These are phyloP conservation scores for Tinamus guttatus DNA, from an alignment of 2,113 vertebrate genomes.

Conservation along the genomic window DNA sequence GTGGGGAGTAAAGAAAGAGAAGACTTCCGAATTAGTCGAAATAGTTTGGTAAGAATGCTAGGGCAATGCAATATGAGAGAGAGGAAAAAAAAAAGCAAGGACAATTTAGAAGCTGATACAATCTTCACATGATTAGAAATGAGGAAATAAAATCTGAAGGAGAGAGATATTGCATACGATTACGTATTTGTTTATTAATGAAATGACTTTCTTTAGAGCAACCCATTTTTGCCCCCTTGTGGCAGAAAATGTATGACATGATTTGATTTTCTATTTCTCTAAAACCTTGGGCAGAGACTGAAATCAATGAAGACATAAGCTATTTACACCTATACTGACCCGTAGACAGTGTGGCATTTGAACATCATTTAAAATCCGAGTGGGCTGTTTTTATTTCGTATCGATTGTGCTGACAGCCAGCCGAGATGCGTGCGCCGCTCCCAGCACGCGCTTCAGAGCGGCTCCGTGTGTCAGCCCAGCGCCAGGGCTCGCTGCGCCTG, in stretches of 20 bases:
- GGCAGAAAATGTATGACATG: background rate
- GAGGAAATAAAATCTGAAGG: background rate
- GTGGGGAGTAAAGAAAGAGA: background rate
- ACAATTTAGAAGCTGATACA: background rate
- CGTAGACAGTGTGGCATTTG: background rate
- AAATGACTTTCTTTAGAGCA: background rate
- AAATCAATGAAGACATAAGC: background rate
- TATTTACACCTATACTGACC: background rate
- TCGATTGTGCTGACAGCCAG: background rate
- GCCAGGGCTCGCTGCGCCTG: background rate
- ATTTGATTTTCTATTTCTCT: background rate
- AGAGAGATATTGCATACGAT: background rate
- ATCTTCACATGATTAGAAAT: background rate
- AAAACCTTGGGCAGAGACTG: background rate
- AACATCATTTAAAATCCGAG: background rate
- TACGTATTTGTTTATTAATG: background rate
- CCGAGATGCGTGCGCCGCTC: background rate
- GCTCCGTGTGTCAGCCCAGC: background rate
- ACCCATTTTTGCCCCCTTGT: conserved; percentile 31
- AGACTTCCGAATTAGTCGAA: background rate
- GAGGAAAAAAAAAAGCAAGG: background rate
- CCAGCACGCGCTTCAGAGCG: background rate
- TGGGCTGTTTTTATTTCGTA: background rate
- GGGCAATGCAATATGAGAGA: background rate
- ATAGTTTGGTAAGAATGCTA: background rate